These are phyloP conservation scores for Mastomys natalensis DNA, from an alignment of 2,113 vertebrate species.

Conservation along the genomic window DNA sequence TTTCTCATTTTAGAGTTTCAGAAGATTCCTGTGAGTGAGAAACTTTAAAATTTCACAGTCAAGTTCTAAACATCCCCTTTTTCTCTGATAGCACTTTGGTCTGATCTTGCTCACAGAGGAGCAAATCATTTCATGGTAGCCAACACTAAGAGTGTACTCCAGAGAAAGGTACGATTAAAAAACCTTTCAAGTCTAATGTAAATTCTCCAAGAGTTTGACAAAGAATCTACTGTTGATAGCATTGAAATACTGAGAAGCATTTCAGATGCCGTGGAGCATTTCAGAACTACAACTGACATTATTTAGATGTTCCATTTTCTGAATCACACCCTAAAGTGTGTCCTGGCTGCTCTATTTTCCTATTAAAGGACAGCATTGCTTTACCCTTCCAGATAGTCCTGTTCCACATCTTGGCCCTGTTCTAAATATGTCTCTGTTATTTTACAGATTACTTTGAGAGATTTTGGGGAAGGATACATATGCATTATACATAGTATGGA, in stretches of 20 bases:
- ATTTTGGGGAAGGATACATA: background rate
- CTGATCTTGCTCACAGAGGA: conserved; percentile 59
- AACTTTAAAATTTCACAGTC: conserved; percentile 60
- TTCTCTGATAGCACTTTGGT: conserved; percentile 42
- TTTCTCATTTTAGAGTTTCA: conserved; percentile 25
- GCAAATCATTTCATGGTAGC: conserved; percentile 36
- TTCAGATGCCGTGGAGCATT: too few relatives aligned
- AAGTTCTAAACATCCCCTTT: background rate
- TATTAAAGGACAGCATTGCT: background rate
- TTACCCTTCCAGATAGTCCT: background rate
- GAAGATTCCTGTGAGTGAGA: conserved; percentile 8
- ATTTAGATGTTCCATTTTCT: background rate
- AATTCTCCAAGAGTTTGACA: background rate
- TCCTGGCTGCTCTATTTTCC: background rate
- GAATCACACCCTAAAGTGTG: background rate
- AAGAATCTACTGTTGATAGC: conserved; percentile 9
- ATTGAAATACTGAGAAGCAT: too few relatives aligned
- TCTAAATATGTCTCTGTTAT: background rate
- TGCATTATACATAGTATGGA: background rate
- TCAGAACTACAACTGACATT: background rate
- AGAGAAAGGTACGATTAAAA: too few relatives aligned
- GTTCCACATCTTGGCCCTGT: background rate
- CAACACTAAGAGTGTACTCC: background rate
- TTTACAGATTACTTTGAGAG: background rate
- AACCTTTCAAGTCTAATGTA: conserved; percentile 29